These are phyloP conservation scores for Tipula helvola DNA, from an alignment of 2,888 invertebrate genomes.

Conservation along the genomic window DNA sequence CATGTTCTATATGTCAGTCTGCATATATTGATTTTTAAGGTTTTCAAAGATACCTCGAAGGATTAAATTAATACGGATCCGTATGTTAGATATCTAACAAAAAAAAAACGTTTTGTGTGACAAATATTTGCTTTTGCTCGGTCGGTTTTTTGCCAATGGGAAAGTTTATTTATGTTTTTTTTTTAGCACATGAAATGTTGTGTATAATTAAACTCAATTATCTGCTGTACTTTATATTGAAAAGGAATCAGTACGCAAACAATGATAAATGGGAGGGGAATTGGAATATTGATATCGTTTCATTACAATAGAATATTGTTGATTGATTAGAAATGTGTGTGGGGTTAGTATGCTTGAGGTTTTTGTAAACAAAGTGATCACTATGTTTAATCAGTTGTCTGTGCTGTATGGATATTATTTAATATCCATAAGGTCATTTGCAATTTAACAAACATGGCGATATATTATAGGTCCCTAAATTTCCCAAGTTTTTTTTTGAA, in stretches of 20 bases:
- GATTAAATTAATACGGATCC: background rate
- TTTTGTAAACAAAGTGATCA: background rate
- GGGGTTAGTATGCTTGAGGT: background rate
- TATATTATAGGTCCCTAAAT: no score
- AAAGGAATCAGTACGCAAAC: background rate
- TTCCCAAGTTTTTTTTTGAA: no score
- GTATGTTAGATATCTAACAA: background rate
- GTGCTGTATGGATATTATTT: no score
- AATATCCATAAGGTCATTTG: no score
- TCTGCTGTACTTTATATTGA: background rate
- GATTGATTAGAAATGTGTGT: background rate
- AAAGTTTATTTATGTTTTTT: background rate
- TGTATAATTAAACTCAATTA: background rate
- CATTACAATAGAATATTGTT: background rate
- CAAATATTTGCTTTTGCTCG: background rate
- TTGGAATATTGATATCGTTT: background rate
- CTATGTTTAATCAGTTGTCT: background rate
- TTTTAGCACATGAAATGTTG: background rate
- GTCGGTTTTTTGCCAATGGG: background rate
- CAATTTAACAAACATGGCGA: no score
- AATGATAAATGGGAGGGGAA: background rate
- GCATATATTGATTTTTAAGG: background rate
- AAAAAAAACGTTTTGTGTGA: background rate
- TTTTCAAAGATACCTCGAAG: background rate
- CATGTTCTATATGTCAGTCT: background rate